Percentiles rank a stretch among this genome's conserved stretches.
phyloP scores from a whole-genome alignment of 2,888 invertebrate species.

The Brachyptera putata region DNA sequence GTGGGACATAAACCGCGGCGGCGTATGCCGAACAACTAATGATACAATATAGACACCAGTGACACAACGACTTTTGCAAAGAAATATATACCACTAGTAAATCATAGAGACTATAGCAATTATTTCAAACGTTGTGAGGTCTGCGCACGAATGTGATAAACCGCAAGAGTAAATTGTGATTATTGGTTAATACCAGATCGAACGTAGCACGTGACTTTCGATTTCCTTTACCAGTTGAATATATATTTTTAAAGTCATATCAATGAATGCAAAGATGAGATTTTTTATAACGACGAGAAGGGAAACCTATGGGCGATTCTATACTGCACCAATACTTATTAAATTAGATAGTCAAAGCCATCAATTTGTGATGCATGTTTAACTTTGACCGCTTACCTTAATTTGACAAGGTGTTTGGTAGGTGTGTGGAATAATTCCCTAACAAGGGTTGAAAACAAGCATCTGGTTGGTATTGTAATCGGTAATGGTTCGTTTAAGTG shows the following conservation, averaged over 20 bases:
- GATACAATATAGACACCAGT: neutral
- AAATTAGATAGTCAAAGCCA: slow-evolving; percentile 14
- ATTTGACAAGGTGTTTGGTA: slow-evolving; percentile 25
- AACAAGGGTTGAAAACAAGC: slow-evolving; percentile 9
- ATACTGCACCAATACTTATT: no score
- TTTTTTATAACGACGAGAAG: no score
- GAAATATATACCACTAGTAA: neutral
- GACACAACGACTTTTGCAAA: neutral
- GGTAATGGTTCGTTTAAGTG: no score
- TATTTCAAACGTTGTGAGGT: neutral
- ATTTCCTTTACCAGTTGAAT: slow-evolving; percentile 1
- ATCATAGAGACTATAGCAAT: neutral
- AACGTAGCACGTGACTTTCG: no score
- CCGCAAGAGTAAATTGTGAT: neutral
- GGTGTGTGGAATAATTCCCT: neutral
- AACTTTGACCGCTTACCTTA: neutral
- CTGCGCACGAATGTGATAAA: neutral
- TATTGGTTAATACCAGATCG: no score
- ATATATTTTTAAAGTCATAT: no score
- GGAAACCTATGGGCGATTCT: no score
- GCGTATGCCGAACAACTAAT: neutral
- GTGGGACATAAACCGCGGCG: neutral
- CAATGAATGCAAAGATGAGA: no score
- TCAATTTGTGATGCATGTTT: slow-evolving; percentile 1
- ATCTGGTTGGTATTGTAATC: neutral